These are phyloP conservation scores for Labeo rohita DNA, from an alignment of 2,113 vertebrate species.

Conservation along the genomic window DNA sequence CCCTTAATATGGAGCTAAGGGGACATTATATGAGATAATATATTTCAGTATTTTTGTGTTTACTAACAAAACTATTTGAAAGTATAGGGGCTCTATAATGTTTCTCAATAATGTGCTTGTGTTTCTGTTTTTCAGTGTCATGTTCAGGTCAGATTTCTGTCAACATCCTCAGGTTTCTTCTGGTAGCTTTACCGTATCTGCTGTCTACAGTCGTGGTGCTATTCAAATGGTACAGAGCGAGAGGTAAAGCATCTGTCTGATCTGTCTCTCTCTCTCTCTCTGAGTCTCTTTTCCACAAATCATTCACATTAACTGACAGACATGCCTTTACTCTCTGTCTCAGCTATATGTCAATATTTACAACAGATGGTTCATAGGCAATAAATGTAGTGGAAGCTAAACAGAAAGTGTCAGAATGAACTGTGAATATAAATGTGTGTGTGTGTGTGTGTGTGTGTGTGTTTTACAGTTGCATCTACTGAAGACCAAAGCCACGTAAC, in stretches of 20 bases:
- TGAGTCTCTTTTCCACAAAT: too few relatives aligned
- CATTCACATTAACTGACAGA: too few relatives aligned
- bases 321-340: not conserved
- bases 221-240: not conserved
- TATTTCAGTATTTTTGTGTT: too few relatives aligned
- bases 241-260: not conserved
- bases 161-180: not conserved
- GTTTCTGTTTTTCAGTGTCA: not conserved
- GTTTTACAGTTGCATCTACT: not conserved
- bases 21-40: too few relatives aligned
- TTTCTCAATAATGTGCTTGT: not conserved
- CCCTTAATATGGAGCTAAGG: not conserved
- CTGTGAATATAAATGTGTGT: too few relatives aligned
- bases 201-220: not conserved
- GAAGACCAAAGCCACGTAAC: not conserved
- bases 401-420: too few relatives aligned
- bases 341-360: too few relatives aligned
- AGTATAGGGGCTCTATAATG: not conserved
- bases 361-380: too few relatives aligned
- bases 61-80: too few relatives aligned
- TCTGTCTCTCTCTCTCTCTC: not conserved
- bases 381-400: too few relatives aligned
- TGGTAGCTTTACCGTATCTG: constrained; percentile 11
- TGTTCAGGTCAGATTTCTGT: constrained; percentile 2
- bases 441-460: not conserved